phyloP scores from a whole-genome alignment of 2,888 invertebrate genomes.

The Cyclophora punctaria region DNA sequence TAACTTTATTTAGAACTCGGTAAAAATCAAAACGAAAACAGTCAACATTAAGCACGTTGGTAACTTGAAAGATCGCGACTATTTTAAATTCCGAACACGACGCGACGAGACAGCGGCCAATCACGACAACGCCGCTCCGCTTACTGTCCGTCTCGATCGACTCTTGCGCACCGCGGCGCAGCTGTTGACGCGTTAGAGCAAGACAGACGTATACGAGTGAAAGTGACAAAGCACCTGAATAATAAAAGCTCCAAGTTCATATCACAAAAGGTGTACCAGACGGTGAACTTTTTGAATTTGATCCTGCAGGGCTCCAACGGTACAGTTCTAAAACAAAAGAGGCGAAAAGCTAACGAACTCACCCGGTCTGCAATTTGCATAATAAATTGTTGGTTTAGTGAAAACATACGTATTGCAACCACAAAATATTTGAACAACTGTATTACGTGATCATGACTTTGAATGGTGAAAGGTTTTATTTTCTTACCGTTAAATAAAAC shows the following conservation, averaged over 20 bases:
- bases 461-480: conserved; percentile 10
- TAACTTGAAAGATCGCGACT: conserved; percentile 51
- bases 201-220: conserved; percentile 30
- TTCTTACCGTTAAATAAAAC: conserved; percentile 1
- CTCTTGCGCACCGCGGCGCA: conserved; percentile 55
- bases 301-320: conserved; percentile 27
- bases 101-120: conserved; percentile 46
- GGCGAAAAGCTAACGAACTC: neutral
- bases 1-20: conserved; percentile 19
- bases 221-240: conserved; percentile 54
- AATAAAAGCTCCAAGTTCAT: conserved; percentile 54
- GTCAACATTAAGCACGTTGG: conserved; percentile 44
- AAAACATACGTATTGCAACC: too few species aligned
- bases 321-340: conserved; percentile 6
- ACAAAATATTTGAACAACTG: conserved; percentile 14
- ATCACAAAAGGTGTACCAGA: conserved; percentile 44
- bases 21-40: conserved; percentile 21
- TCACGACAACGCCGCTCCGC: conserved; percentile 64
- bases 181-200: conserved; percentile 43
- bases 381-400: neutral
- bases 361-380: too few species aligned
- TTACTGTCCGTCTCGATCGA: conserved; percentile 62
- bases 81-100: conserved; percentile 53
- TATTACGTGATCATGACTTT: conserved; percentile 1
- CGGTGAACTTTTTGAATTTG: conserved; percentile 36